Conservation (phyloP, 2,888 invertebrate genomes). For the Villa cingulata region DNA sequence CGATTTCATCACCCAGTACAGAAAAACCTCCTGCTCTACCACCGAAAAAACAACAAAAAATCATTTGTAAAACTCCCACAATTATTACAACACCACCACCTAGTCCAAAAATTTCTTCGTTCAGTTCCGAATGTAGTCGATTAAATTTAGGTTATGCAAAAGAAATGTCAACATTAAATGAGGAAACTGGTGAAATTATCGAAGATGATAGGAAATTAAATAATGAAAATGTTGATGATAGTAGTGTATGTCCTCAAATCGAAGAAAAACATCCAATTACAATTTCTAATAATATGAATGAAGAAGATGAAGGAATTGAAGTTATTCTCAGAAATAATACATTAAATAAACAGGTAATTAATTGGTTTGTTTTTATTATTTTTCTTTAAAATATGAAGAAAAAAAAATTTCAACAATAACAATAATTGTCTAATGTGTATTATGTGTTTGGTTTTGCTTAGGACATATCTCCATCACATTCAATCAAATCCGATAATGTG, state of each 20-base stretch:
- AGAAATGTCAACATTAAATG: constrained; percentile 37
- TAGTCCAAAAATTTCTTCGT: constrained; percentile 29
- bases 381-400: neutral
- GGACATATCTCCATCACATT: constrained; percentile 18
- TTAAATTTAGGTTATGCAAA: neutral
- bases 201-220: constrained; percentile 6
- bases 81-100: constrained; percentile 39
- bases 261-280: too few species aligned
- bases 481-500: constrained; percentile 19
- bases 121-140: constrained; percentile 11
- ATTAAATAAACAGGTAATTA: constrained; percentile 17
- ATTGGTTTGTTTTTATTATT: neutral
- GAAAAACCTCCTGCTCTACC: constrained; percentile 47
- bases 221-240: constrained; percentile 15
- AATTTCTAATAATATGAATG: constrained; percentile 12
- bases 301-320: constrained; percentile 19
- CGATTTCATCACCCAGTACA: constrained; percentile 15
- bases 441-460: constrained; percentile 1
- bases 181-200: constrained; percentile 21
- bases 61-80: constrained; percentile 33
- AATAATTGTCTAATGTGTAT: neutral
- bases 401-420: too few species aligned
- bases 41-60: constrained; percentile 44
- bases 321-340: constrained; percentile 19
- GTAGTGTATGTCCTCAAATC: too few species aligned